Conservation (phyloP, 1,140 invertebrate genomes). For the Harpegnathos saltator region DNA sequence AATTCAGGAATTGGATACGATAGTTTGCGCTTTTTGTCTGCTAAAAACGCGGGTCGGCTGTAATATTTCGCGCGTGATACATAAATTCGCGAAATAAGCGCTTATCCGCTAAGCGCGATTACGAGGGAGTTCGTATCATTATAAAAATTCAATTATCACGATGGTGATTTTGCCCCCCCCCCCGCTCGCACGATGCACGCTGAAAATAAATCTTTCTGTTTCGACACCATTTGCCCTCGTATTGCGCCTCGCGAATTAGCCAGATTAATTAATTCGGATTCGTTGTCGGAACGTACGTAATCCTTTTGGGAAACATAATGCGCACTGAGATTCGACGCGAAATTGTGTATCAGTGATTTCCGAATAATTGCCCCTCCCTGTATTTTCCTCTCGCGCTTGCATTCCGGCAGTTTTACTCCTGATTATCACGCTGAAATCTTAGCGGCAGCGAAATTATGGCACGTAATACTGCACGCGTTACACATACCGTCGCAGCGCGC, state of each 20-base stretch:
- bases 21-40: not conserved
- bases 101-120: not conserved
- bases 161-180: conserved; percentile 49
- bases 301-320: conserved; percentile 70
- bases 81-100: conserved; percentile 31
- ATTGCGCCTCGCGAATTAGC: conserved; percentile 65
- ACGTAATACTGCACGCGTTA: not conserved
- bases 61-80: conserved; percentile 19
- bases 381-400: conserved; percentile 6
- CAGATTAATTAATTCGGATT: conserved; percentile 76
- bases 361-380: conserved; percentile 58
- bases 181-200: conserved; percentile 1
- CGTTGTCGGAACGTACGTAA: conserved; percentile 68
- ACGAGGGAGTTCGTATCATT: conserved; percentile 39
- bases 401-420: conserved; percentile 43
- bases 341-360: conserved; percentile 69
- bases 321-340: conserved; percentile 56
- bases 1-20: conserved; percentile 19
- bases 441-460: conserved; percentile 21
- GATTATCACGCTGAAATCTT: conserved; percentile 40
- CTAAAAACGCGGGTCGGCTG: not conserved
- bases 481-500: not conserved
- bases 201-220: conserved; percentile 56
- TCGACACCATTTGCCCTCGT: conserved; percentile 49
- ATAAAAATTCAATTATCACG: conserved; percentile 56